Base-by-base conservation (phyloP, 2,888 invertebrate genomes). In the Aporophyla lueneburgensis region DNA sequence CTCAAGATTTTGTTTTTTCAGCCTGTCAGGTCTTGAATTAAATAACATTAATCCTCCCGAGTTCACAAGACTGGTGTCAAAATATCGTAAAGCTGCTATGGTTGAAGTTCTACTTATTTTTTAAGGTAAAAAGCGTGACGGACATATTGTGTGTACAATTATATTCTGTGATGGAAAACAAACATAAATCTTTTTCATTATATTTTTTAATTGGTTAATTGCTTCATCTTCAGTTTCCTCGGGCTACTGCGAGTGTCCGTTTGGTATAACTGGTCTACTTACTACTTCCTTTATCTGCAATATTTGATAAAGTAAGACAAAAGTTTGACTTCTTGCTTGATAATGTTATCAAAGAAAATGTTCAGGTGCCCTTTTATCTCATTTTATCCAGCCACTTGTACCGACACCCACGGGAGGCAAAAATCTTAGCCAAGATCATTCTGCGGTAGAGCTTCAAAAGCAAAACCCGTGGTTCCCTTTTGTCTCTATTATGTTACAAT, bases 101-200 rank as follows among this genome's bases (percentile, higher is more conserved):
- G 58, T 82, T 73, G 63, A 83, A 68, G 51, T 72, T 66, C 68
- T 59, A 66, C 73, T 71, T 71, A 69, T 84, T 86, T 78, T 86
- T 63, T 12, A 67, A 56, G 40, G 68, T 78, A 70, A 83, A 86
- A 86, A 86, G 78, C 83, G 78, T 78, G 66, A 83, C 83, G 71
- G 54, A 69, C 70, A 73, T 65, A n/a, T n/a, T n/a, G 27, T 83
- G 56, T 82, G 21, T 78, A 58, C 65, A 77, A 77, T 74, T 63
- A 77, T 65, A 61, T 68, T 81, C 59, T 62, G 19, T 73, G 46
- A 74, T 74, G 61, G 73, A 82, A 85, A 85, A 83, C 72, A 77
- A 59, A 51, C 76, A 66, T 76, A 46, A 33, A 62, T 81, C 53
- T 59, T 79, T 69, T 77, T 68, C n/a, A 53, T 59, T 83, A 46